Evolutionary conservation across 2,113 vertebrate genomes (phyloP), one percentile per base, ranked within the genome.

Genomic region (Lepidothrix coronata): DNA sequence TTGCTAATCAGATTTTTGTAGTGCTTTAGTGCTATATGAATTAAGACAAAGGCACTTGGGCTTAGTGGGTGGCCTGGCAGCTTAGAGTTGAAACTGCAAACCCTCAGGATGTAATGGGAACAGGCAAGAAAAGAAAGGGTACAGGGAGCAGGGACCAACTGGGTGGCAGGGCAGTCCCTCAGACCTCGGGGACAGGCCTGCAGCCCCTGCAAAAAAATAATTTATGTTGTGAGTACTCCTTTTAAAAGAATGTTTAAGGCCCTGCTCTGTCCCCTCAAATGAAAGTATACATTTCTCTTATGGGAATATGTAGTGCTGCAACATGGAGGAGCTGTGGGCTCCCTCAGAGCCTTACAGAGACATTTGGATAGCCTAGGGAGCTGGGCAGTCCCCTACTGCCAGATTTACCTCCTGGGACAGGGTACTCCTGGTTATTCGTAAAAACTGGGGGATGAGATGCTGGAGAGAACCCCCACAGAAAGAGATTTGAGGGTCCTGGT

Each of bases 1-100:
- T 67, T 95, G 58, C 66, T 89, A 92, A 95, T 95, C 93, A 85
- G 51, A 37, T 85, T 55, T 58, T 83, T 70, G 58, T 65, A 49
- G 57, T 2, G 9, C 43, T 57, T 94, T 86, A 94, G 48, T 87
- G 76, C 49, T 52, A 6, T 89, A 81, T 86, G 86, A 87, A 92
- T 89, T 89, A 78, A 95, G 83, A 94, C 85, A 96, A 73, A 91
- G 28, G 10, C 63, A 39, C 58, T 92, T 63, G 71, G 61, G 28
- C 51, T 91, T 81, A 43, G 55, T 55, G 79, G 51, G 72, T 83
- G 70, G 63, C 51, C 59, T 67, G 54, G 58, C 54, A 70, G 49
- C 49, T 44, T 52, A 18, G 33, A 79, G 24, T 62, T 0, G 0
- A 23, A 88, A n/a, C 11, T 35, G 41, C 55, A 83, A 57, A 55